phyloP scores from a whole-genome alignment of 2,113 vertebrate species.

The Xiphophorus maculatus region DNA sequence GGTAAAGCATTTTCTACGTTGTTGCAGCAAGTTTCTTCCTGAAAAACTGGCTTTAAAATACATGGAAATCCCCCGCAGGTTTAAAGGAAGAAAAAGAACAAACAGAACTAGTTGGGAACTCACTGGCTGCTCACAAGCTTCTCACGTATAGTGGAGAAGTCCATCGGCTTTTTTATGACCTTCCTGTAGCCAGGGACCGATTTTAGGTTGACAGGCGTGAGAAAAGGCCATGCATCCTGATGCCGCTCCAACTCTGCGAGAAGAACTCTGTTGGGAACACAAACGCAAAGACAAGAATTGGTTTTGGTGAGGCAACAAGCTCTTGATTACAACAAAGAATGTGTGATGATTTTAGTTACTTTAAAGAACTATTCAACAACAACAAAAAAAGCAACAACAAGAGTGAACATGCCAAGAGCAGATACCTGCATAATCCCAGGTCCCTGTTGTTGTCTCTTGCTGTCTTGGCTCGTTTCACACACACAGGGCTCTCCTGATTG shows the following conservation, averaged over 20 bases:
- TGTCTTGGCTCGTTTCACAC: constrained; percentile 89
- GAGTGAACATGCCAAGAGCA: constrained; percentile 8
- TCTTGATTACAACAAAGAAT: not conserved
- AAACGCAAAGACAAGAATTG: constrained; percentile 1
- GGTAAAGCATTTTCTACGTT: too few relatives aligned
- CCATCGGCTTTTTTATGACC: constrained; percentile 99
- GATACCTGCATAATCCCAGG: constrained; percentile 92
- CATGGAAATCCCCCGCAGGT: too few relatives aligned
- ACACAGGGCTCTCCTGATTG: constrained; percentile 86
- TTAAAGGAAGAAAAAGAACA: constrained; percentile 22
- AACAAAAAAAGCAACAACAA: constrained; percentile 12
- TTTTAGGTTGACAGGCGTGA: constrained; percentile 98
- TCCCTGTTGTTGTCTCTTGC: constrained; percentile 92
- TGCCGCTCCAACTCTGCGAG: constrained; percentile 96
- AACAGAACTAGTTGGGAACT: constrained; percentile 72
- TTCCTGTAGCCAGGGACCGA: constrained; percentile 97
- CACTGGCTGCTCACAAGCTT: constrained; percentile 98
- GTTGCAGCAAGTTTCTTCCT: too few relatives aligned
- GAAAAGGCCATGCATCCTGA: constrained; percentile 98
- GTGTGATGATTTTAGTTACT: not conserved
- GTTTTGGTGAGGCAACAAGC: not conserved
- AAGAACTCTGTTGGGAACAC: constrained; percentile 84
- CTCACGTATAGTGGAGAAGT: constrained; percentile 98
- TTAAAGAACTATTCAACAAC: constrained; percentile 11
- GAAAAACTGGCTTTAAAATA: too few relatives aligned